Base-by-base conservation (phyloP, 2,797 vertebrate genomes). In the Nannoperca australis region DNA sequence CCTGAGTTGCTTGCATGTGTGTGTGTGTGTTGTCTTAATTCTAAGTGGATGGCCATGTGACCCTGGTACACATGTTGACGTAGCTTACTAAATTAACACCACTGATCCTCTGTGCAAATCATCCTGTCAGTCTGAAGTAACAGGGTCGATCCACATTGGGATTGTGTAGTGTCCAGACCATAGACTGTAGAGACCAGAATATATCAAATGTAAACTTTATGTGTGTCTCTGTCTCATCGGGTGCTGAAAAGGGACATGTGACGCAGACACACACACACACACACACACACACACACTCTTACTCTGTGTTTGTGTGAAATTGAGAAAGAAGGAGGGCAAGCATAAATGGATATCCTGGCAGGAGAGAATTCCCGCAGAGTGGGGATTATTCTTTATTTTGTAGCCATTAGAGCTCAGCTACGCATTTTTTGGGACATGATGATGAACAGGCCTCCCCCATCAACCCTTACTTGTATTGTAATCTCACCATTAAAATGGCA, bases 81-180 rank as follows among this genome's bases (percentile, higher is more conserved):
- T 9, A 42, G 76, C 51, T 49, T 0, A 17, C 67, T 32, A 66
- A 58, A 77, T 78, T 2, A 56, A 55, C 49, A 7, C 55, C 42
- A 11, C 58, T 18, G 76, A 70, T 65, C 45, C 70, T n/a, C 69
- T 62, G n/a, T 62, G 61, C 64, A 80, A 80, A 87, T 84, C 67
- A 50, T 47, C 58, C 81, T 54, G 80, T 70, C 81, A 56, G 69
- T 68, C 67, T 74, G 58, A 79, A 56, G 36, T 13, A 49, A 55
- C 22, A 1, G 12, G 38, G 66, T 56, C 7, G 34, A 66, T 70
- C 63, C 24, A 42, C 20, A 7, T 44, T 10, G 67, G 64, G 75
- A 58, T 15, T 8, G 38, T 24, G n/a, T n/a, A n/a, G n/a, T n/a
- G 24, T 27, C 24, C 24, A 27, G 24, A 27, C 24, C 24, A 27